Percentiles rank a stretch among this genome's conserved stretches.
Evolutionary conservation across 2,113 vertebrate genomes (phyloP).

Genomic region (Microcebus lehilahytsara): DNA sequence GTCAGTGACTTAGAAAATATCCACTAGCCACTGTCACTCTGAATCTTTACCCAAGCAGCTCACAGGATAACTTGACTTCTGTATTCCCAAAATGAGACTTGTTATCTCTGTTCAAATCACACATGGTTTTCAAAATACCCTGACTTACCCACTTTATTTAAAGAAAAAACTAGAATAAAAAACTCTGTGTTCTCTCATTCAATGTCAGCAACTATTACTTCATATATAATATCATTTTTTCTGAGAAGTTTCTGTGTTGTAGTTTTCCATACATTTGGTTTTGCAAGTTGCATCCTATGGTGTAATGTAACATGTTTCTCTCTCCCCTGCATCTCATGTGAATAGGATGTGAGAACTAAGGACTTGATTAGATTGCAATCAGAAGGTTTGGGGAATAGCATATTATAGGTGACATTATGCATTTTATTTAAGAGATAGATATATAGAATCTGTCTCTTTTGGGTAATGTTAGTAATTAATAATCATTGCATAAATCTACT

Average conservation of each 20-base stretch:
- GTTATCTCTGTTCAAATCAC: neutral
- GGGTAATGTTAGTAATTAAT: neutral
- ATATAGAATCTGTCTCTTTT: neutral
- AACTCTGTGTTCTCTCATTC: neutral
- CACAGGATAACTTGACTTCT: neutral
- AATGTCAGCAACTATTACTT: neutral
- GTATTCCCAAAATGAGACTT: neutral
- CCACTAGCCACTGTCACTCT: neutral
- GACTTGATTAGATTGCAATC: neutral
- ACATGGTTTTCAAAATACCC: neutral
- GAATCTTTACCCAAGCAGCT: neutral
- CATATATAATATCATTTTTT: neutral
- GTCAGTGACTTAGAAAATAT: neutral
- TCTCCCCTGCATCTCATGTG: neutral
- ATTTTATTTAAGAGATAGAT: conserved; percentile 13
- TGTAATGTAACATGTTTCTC: neutral
- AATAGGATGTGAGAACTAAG: neutral
- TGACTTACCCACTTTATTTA: neutral
- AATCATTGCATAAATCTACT: neutral
- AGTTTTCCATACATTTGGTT: neutral
- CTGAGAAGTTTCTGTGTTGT: neutral
- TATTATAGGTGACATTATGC: neutral
- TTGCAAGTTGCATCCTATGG: neutral
- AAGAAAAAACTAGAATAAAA: neutral
- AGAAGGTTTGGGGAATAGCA: neutral